These are phyloP conservation scores for Bradysia coprophila DNA, from an alignment of 1,140 invertebrate genomes.

Conservation along the genomic window DNA sequence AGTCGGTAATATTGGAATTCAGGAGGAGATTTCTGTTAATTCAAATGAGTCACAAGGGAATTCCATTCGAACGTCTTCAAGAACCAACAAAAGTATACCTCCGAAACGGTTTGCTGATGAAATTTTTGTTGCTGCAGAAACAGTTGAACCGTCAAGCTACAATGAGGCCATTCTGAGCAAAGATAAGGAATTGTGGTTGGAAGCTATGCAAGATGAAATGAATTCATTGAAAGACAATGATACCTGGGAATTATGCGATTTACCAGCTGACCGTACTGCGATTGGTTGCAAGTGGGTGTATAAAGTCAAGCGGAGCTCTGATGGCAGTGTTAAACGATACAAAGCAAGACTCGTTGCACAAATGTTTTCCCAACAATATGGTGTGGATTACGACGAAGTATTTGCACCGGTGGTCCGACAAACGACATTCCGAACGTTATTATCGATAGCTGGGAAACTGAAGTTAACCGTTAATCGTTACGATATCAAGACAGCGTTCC, in stretches of 20 bases:
- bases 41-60: too few species aligned
- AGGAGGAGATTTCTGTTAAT: too few species aligned
- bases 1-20: too few species aligned
- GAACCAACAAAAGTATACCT: not conserved
- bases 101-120: not conserved
- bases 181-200: not conserved
- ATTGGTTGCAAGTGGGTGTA: constrained; percentile 6
- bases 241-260: constrained; percentile 6
- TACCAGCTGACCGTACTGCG: constrained; percentile 3
- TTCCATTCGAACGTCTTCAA: not conserved
- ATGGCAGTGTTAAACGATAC: constrained; percentile 4
- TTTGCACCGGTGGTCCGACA: constrained; percentile 19
- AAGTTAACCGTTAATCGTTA: constrained; percentile 20
- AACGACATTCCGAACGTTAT: constrained; percentile 22
- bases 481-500: constrained; percentile 26
- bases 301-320: constrained; percentile 5
- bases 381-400: too few species aligned
- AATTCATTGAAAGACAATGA: constrained; percentile 4
- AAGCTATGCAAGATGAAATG: constrained; percentile 7
- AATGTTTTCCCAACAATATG: constrained; percentile 8
- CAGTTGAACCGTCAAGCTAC: not conserved
- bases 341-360: constrained; percentile 5
- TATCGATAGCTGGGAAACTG: constrained; percentile 18
- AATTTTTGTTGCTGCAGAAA: not conserved
- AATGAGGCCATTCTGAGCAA: not conserved